These are phyloP conservation scores for Ophioderma brevispina DNA, from an alignment of 35 echinoderm and acorn worm species.

Conservation along the genomic window DNA sequence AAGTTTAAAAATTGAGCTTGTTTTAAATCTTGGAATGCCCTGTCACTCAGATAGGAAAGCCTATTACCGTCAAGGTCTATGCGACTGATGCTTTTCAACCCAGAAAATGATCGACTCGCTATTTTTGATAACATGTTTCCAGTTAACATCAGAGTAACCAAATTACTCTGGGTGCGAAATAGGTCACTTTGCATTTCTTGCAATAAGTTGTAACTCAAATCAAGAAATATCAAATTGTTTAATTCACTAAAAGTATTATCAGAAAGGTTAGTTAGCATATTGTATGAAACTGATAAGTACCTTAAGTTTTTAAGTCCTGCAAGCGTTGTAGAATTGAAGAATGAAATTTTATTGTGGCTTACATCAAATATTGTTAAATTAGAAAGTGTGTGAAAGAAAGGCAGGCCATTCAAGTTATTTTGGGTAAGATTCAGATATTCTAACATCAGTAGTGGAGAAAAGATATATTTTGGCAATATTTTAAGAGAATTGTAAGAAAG, in stretches of 20 bases:
- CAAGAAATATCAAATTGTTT: background rate
- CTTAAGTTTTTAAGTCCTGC: background rate
- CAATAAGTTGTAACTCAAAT: background rate
- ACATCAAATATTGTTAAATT: background rate
- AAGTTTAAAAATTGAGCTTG: background rate
- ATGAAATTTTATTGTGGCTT: background rate
- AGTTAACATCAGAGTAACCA: background rate
- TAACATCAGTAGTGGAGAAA: background rate
- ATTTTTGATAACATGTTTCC: background rate
- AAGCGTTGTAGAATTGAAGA: background rate
- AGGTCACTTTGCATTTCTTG: background rate
- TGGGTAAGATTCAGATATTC: background rate
- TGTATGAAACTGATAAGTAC: background rate
- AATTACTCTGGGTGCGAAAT: background rate
- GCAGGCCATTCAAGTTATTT: background rate
- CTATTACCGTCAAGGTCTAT: background rate
- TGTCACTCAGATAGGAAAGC: background rate
- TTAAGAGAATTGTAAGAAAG: background rate
- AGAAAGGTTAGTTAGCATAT: background rate
- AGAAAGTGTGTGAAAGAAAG: background rate
- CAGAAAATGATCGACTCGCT: background rate
- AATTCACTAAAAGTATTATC: background rate
- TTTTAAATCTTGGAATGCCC: background rate
- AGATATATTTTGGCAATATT: background rate
- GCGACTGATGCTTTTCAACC: background rate